A percentile compares a stretch with the other conserved stretches of the same genome.
These are phyloP conservation scores for Philopedon plagiatum DNA, from an alignment of 2,888 invertebrate species.

Conservation along the genomic window DNA sequence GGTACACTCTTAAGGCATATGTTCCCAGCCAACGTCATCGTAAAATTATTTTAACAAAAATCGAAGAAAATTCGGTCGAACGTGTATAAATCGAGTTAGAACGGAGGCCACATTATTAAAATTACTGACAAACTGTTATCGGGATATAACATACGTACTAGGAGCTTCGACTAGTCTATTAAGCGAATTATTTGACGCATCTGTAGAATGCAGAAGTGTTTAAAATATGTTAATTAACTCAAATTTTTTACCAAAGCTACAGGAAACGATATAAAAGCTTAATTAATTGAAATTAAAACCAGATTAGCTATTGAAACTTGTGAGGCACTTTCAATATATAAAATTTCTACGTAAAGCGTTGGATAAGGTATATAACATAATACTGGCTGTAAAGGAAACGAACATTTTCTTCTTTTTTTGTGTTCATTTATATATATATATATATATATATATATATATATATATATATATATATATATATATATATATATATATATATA, in stretches of 20 bases:
- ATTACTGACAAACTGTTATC: background rate
- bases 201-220: too few relatives aligned
- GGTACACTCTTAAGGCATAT: conserved; percentile 17
- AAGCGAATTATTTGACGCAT: too few relatives aligned
- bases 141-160: too few relatives aligned
- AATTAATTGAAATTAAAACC: conserved; percentile 31
- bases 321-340: background rate
- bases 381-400: too few relatives aligned
- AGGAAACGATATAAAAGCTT: conserved; percentile 31
- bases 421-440: too few relatives aligned
- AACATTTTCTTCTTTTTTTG: background rate
- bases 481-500: too few relatives aligned
- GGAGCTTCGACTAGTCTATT: too few relatives aligned
- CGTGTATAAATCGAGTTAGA: background rate
- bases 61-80: background rate
- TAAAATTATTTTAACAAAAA: background rate
- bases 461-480: too few relatives aligned
- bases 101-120: background rate
- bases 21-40: background rate
- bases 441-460: too few relatives aligned
- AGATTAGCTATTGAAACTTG: conserved; percentile 18
- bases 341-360: too few relatives aligned
- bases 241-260: conserved; percentile 22
- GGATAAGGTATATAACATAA: too few relatives aligned
- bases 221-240: conserved; percentile 13